Percentiles rank a stretch among this genome's conserved stretches.
Conservation (phyloP, 2,888 invertebrate species). For the Augiades crinisus region DNA sequence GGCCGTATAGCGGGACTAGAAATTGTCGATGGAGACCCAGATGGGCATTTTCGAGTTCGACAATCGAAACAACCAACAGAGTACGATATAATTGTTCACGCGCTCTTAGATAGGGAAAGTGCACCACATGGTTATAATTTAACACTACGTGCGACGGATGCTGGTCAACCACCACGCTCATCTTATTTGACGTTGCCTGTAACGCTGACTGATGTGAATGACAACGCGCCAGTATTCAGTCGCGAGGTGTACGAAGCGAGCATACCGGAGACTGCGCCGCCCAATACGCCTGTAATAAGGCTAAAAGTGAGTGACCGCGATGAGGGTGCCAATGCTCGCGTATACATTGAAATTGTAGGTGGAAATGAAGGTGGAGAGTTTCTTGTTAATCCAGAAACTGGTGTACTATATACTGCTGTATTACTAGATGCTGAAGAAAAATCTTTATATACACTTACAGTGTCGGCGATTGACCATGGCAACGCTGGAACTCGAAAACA, state of each 20-base stretch:
- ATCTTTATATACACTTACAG: conserved; percentile 92
- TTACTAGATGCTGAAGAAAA: conserved; percentile 92
- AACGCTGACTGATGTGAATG: conserved; percentile 89
- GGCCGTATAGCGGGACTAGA: conserved; percentile 91
- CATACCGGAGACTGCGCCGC: conserved; percentile 93
- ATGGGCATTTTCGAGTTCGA: conserved; percentile 91
- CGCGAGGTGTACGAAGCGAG: conserved; percentile 93
- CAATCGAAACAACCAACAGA: conserved; percentile 84
- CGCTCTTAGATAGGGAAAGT: conserved; percentile 88
- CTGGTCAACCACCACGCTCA: conserved; percentile 88
- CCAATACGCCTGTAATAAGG: conserved; percentile 93
- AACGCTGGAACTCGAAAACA: conserved; percentile 91
- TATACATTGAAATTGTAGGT: conserved; percentile 93
- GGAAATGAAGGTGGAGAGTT: conserved; percentile 96
- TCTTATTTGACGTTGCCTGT: conserved; percentile 92
- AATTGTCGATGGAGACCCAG: conserved; percentile 94
- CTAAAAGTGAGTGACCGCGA: conserved; percentile 94
- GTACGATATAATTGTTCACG: conserved; percentile 90
- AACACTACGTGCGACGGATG: conserved; percentile 92
- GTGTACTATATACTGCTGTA: conserved; percentile 92
- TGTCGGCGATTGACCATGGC: conserved; percentile 94
- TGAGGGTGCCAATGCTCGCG: conserved; percentile 90
- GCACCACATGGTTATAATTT: conserved; percentile 93
- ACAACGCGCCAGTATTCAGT: conserved; percentile 93
- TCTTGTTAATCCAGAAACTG: conserved; percentile 91